These are phyloP conservation scores for Nematopogon swammerdamellus DNA, from an alignment of 2,888 invertebrate genomes.

Conservation along the genomic window DNA sequence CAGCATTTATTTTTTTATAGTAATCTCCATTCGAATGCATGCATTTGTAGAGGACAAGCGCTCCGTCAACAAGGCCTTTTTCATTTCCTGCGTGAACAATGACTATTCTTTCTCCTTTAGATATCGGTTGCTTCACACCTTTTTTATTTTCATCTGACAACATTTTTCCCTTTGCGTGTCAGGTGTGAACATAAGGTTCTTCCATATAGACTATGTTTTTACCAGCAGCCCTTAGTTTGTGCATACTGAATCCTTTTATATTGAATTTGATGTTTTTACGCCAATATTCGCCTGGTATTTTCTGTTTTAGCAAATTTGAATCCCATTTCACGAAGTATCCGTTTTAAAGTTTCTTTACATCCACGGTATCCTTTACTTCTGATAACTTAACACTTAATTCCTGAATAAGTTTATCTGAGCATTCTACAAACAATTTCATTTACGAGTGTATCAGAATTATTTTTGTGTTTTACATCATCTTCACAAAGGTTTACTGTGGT, in stretches of 20 bases:
- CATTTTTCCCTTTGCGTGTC: constrained; percentile 6
- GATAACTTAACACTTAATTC: too few relatives aligned
- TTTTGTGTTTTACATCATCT: too few relatives aligned
- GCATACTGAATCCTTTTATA: constrained; percentile 3
- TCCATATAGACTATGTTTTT: constrained; percentile 7
- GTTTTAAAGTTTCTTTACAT: too few relatives aligned
- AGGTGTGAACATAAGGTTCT: constrained; percentile 6
- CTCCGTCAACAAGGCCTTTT: neutral
- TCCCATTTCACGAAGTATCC: neutral
- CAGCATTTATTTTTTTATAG: constrained; percentile 1
- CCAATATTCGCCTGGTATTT: neutral
- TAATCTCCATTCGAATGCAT: neutral
- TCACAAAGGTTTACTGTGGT: too few relatives aligned
- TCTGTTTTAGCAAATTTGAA: constrained; percentile 4
- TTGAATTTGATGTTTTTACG: constrained; percentile 6
- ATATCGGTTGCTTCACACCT: constrained; percentile 4
- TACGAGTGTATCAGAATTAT: too few relatives aligned
- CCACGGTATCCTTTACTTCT: too few relatives aligned
- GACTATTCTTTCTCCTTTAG: constrained; percentile 5
- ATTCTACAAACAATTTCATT: too few relatives aligned
- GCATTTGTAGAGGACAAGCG: neutral
- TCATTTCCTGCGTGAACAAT: constrained; percentile 5
- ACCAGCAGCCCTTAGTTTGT: constrained; percentile 5
- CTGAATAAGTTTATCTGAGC: too few relatives aligned
- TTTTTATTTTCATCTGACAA: constrained; percentile 6